These are phyloP conservation scores for Zaprionus ornatus DNA, from an alignment of 1,140 invertebrate species.

Conservation along the genomic window DNA sequence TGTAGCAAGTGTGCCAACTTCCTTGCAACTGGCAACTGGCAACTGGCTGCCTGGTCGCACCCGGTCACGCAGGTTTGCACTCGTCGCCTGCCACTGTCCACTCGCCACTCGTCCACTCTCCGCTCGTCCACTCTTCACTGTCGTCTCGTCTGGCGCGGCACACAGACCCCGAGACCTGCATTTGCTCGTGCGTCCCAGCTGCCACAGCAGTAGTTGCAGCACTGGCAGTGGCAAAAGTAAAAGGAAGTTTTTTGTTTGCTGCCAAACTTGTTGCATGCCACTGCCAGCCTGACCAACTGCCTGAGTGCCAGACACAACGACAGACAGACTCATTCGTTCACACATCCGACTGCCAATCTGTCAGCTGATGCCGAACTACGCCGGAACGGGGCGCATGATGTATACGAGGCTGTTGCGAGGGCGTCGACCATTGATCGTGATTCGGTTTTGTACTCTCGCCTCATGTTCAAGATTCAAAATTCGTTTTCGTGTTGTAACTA, in stretches of 20 bases:
- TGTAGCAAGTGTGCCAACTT: conserved; percentile 73
- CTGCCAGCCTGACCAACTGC: background rate
- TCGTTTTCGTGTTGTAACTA: background rate
- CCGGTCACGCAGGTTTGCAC: conserved; percentile 64
- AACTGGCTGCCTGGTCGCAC: conserved; percentile 19
- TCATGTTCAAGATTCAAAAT: background rate
- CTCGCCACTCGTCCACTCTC: too few species aligned
- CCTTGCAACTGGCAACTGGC: conserved; percentile 56
- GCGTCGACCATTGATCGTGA: background rate
- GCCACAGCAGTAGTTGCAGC: background rate
- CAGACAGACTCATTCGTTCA: background rate
- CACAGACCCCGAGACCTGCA: conserved; percentile 73
- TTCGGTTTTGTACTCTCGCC: background rate
- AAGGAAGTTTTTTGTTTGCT: conserved; percentile 63
- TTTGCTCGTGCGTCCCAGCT: conserved; percentile 28
- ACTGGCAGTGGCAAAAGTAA: conserved; percentile 52
- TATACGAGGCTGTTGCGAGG: background rate
- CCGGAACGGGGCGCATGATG: conserved; percentile 17
- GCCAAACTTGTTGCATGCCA: conserved; percentile 16
- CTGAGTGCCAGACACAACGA: background rate
- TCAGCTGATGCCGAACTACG: background rate
- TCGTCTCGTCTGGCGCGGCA: conserved; percentile 18
- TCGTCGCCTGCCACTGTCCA: background rate
- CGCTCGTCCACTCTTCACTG: too few species aligned
- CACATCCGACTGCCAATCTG: conserved; percentile 8